Conservation (phyloP, 2,797 vertebrate genomes). For the Pangasius macronema region DNA sequence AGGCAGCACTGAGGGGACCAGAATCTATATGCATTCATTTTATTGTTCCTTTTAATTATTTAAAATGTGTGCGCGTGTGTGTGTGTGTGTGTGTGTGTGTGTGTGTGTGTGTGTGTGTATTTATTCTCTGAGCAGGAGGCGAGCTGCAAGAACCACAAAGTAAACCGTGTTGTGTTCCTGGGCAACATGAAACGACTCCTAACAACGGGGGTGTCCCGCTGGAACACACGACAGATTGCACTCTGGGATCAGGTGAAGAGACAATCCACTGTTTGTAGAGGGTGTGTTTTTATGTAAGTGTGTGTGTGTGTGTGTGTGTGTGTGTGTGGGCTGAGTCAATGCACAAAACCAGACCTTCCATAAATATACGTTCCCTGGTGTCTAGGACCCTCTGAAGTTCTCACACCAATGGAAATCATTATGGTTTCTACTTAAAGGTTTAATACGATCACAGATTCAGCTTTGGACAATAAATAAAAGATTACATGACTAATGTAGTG, state of each 20-base stretch:
- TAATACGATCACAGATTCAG: neutral
- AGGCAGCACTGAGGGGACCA: neutral
- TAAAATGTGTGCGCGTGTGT: neutral
- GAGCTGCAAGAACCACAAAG: slow-evolving; percentile 93
- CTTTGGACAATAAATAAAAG: too few species aligned
- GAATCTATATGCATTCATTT: neutral
- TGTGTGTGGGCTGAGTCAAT: slow-evolving; percentile 11
- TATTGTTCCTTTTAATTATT: slow-evolving; percentile 9
- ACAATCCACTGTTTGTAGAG: slow-evolving; percentile 20
- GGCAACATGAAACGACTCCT: slow-evolving; percentile 92
- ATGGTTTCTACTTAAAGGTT: slow-evolving; percentile 1
- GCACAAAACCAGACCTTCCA: slow-evolving; percentile 2
- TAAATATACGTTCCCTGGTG: slow-evolving; percentile 45
- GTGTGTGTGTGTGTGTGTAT: neutral
- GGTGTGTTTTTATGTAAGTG: slow-evolving; percentile 45
- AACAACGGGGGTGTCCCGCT: slow-evolving; percentile 94
- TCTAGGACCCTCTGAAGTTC: slow-evolving; percentile 23
- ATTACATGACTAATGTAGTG: neutral
- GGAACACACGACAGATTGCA: slow-evolving; percentile 97
- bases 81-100: neutral
- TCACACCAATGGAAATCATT: slow-evolving; percentile 37
- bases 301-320: slow-evolving; percentile 37
- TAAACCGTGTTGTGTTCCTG: slow-evolving; percentile 94
- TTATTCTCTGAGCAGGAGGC: slow-evolving; percentile 80
- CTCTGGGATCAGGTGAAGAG: slow-evolving; percentile 96